These are phyloP conservation scores for Periophthalmus modestus DNA, from an alignment of 2,113 vertebrate genomes.

Conservation along the genomic window DNA sequence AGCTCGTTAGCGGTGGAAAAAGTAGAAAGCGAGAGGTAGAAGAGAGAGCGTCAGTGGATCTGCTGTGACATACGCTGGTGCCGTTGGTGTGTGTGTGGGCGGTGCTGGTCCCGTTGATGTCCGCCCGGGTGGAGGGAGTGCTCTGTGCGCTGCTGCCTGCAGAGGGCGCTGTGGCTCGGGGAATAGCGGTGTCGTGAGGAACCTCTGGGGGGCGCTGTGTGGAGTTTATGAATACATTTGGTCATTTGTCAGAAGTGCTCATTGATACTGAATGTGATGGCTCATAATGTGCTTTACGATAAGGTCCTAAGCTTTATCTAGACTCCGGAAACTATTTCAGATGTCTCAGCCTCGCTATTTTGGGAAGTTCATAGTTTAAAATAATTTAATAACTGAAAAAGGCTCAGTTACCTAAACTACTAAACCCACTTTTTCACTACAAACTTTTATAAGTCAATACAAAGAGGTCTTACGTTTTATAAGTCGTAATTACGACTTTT, in stretches of 20 bases:
- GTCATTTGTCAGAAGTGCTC: neutral
- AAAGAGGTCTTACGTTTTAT: too few species aligned
- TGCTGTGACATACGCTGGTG: slow-evolving; percentile 53
- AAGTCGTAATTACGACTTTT: too few species aligned
- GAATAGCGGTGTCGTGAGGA: slow-evolving; percentile 82
- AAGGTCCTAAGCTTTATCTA: too few species aligned
- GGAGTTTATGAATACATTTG: slow-evolving; percentile 11
- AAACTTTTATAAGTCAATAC: too few species aligned
- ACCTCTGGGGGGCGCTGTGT: slow-evolving; percentile 63
- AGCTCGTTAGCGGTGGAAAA: neutral
- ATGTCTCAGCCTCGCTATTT: too few species aligned
- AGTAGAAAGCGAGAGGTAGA: neutral
- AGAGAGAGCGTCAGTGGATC: too few species aligned
- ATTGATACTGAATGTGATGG: neutral
- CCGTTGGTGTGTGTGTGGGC: slow-evolving; percentile 54
- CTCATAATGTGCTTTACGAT: too few species aligned
- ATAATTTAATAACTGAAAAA: too few species aligned
- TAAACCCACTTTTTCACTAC: too few species aligned
- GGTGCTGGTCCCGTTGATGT: slow-evolving; percentile 46
- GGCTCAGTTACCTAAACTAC: too few species aligned
- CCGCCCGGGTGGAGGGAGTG: slow-evolving; percentile 74
- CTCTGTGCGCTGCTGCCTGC: slow-evolving; percentile 73
- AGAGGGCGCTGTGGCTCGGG: slow-evolving; percentile 81
- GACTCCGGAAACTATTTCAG: too few species aligned
- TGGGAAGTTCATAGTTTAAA: too few species aligned